Conservation (phyloP, 2,888 invertebrate genomes). For the Oligia strigilis region DNA sequence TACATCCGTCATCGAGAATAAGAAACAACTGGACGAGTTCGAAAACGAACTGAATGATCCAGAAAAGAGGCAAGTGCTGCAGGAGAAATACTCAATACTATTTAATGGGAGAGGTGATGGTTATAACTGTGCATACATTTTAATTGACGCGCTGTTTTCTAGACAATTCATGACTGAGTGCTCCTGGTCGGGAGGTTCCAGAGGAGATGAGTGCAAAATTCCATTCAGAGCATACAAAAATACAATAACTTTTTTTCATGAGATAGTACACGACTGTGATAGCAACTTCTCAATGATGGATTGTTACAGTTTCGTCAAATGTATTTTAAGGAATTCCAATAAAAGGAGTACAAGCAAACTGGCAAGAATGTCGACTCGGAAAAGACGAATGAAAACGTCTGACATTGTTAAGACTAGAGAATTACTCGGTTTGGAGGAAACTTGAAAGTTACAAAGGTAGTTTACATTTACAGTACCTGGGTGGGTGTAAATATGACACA, state of each 20-base stretch:
- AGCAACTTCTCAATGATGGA: conserved; percentile 15
- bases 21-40: conserved; percentile 25
- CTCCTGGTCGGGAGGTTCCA: conserved; percentile 36
- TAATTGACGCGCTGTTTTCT: conserved; percentile 31
- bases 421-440: conserved; percentile 4
- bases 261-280: conserved; percentile 21
- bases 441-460: conserved; percentile 8
- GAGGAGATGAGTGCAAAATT: conserved; percentile 19
- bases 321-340: conserved; percentile 8
- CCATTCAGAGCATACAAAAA: conserved; percentile 29
- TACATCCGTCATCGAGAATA: conserved; percentile 9
- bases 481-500: neutral
- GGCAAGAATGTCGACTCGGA: conserved; percentile 25
- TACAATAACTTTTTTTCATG: conserved; percentile 29
- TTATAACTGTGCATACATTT: conserved; percentile 18
- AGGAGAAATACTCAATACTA: conserved; percentile 21
- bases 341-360: conserved; percentile 23
- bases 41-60: conserved; percentile 27
- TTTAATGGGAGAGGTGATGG: conserved; percentile 25
- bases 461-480: neutral
- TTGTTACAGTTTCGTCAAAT: conserved; percentile 9
- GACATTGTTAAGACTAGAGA: neutral
- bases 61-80: conserved; percentile 19
- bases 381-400: neutral
- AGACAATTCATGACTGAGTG: conserved; percentile 30